These are phyloP conservation scores for Anseranas semipalmata DNA, from an alignment of 2,113 vertebrate species.

Conservation along the genomic window DNA sequence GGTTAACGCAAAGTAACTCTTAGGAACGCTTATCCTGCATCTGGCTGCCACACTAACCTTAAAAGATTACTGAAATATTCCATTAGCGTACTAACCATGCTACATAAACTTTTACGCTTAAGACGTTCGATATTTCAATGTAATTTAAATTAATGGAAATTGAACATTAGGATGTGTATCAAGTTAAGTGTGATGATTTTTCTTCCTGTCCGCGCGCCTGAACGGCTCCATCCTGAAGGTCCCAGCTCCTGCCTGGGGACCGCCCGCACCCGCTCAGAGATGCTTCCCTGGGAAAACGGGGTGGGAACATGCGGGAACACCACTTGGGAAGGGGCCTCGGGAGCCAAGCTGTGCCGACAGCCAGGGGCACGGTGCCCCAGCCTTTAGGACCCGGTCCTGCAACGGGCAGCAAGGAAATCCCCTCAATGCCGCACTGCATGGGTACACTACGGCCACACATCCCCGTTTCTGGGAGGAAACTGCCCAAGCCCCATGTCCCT, in stretches of 20 bases:
- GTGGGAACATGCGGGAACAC: background rate
- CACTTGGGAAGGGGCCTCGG: background rate
- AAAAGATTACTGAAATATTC: slow-evolving; percentile 45
- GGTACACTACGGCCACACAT: background rate
- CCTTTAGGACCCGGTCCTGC: background rate
- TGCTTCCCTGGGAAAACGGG: background rate
- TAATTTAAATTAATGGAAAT: slow-evolving; percentile 58
- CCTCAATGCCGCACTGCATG: too few relatives aligned
- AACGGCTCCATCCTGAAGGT: background rate
- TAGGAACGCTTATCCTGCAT: background rate
- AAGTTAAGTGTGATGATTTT: slow-evolving; percentile 11
- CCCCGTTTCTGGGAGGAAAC: background rate
- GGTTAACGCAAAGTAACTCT: slow-evolving; percentile 27
- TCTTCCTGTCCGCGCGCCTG: background rate
- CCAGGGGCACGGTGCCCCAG: background rate
- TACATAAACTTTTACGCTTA: slow-evolving; percentile 56
- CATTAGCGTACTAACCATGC: slow-evolving; percentile 25
- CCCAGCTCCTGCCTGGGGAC: background rate
- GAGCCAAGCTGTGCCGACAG: background rate
- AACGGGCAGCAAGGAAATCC: background rate
- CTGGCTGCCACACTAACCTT: background rate
- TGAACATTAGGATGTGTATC: background rate
- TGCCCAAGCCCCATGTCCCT: background rate
- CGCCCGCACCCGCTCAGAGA: background rate
- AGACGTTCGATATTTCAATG: slow-evolving; percentile 19